A percentile compares a stretch with the other conserved stretches of the same genome.
Conservation (phyloP, 2,797 vertebrate genomes). For the Bradypodion ventrale region DNA sequence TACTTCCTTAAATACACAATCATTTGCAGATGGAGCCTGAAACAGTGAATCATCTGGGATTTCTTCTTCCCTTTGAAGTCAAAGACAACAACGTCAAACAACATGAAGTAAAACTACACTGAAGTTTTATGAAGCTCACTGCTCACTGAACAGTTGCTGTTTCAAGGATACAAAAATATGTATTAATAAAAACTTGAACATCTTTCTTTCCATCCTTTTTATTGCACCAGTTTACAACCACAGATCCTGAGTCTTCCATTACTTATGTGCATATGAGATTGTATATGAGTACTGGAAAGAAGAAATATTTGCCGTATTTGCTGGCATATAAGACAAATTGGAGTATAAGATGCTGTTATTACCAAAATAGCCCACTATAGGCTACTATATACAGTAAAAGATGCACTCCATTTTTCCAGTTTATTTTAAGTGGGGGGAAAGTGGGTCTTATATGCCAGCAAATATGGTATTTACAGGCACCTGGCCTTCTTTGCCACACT, state of each 20-base stretch:
- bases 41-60: conserved; percentile 30
- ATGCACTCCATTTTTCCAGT: too few relatives aligned
- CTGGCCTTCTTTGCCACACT: neutral
- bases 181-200: neutral
- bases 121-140: neutral
- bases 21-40: conserved; percentile 37
- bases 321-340: too few relatives aligned
- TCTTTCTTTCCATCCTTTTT: neutral
- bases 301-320: too few relatives aligned
- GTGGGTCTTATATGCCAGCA: too few relatives aligned
- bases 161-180: neutral
- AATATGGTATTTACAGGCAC: too few relatives aligned
- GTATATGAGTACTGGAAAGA: neutral
- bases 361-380: too few relatives aligned
- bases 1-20: conserved; percentile 17
- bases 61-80: conserved; percentile 38
- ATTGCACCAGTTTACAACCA: neutral
- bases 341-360: too few relatives aligned
- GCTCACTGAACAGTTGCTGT: neutral
- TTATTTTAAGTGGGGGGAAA: too few relatives aligned
- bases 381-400: too few relatives aligned
- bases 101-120: neutral
- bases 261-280: neutral
- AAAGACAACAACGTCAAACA: neutral
- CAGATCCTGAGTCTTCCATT: neutral